phyloP scores from a whole-genome alignment of 2,797 vertebrate species.

The Sebastes trivittatus region DNA sequence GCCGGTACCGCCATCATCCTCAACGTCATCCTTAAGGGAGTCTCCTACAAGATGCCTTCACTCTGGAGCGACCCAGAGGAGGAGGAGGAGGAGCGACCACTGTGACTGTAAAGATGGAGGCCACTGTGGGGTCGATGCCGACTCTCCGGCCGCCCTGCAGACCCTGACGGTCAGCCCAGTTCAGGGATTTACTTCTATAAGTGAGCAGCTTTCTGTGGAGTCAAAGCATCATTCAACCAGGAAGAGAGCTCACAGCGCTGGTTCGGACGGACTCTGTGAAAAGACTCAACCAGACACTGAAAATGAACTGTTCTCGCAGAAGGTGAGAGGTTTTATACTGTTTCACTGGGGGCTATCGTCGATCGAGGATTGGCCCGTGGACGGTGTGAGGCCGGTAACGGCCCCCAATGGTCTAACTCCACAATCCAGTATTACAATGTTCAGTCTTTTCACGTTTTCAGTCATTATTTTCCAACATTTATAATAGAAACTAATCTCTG shows the following conservation, averaged over 20 bases:
- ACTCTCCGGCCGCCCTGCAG: neutral
- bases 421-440: no score
- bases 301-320: constrained; percentile 51
- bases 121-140: neutral
- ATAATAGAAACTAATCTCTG: no score
- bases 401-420: no score
- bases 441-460: no score
- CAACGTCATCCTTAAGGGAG: neutral
- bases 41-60: neutral
- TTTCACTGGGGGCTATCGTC: neutral
- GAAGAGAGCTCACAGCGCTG: constrained; percentile 30
- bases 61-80: neutral
- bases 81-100: neutral
- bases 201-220: neutral
- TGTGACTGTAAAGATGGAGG: neutral
- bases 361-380: no score
- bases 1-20: neutral
- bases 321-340: constrained; percentile 56
- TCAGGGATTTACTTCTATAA: constrained; percentile 32
- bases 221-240: neutral
- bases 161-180: neutral
- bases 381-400: no score
- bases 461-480: no score
- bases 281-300: constrained; percentile 10
- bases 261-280: neutral